A percentile compares a stretch with the other conserved stretches of the same genome.
phyloP scores from a whole-genome alignment of 2,113 vertebrate genomes.

The Tragelaphus imberbis region DNA sequence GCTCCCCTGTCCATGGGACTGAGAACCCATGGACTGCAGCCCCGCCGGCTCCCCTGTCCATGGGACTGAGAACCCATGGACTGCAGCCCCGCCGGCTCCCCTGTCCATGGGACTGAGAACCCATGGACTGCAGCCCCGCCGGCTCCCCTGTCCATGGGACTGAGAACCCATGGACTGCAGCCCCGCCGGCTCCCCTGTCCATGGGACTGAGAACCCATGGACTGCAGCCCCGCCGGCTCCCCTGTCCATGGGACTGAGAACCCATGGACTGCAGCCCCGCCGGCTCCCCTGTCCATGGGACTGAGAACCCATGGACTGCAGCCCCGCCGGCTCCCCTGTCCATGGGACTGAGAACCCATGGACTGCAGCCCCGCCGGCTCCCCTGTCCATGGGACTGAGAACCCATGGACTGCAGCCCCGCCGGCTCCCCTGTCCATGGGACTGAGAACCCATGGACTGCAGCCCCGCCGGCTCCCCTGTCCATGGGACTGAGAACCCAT shows the following conservation, averaged over 20 bases:
- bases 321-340: not conserved
- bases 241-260: not conserved
- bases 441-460: not conserved
- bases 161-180: not conserved
- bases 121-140: not conserved
- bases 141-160: no score
- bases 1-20: not conserved
- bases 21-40: not conserved
- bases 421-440: not conserved
- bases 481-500: not conserved
- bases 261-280: not conserved
- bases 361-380: not conserved
- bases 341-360: not conserved
- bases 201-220: no score
- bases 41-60: not conserved
- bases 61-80: no score
- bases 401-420: no score
- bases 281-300: not conserved
- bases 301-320: no score
- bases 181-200: not conserved
- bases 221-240: no score
- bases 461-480: not conserved
- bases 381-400: not conserved
- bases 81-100: no score
- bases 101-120: not conserved